phyloP scores from a whole-genome alignment of 2,888 invertebrate genomes.

The Chirona hameri region DNA sequence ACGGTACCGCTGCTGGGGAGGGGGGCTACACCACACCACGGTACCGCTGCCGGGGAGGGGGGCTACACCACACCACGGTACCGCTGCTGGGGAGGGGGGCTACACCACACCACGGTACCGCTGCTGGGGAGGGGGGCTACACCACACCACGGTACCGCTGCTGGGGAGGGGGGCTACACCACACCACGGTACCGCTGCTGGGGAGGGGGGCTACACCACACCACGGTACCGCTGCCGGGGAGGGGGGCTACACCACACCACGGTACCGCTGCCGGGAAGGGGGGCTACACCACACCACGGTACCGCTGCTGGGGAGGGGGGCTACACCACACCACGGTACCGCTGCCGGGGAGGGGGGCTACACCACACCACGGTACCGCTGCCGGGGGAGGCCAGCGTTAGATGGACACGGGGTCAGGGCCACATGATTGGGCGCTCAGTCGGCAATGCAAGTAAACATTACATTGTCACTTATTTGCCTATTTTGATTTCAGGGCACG shows the following conservation, averaged over 20 bases:
- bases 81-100: conserved; percentile 27
- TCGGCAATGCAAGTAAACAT: too few species aligned
- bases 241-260: too few species aligned
- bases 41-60: conserved; percentile 26
- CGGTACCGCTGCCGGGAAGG: conserved; percentile 51
- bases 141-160: too few species aligned
- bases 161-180: background rate
- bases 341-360: conserved; percentile 11
- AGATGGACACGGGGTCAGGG: too few species aligned
- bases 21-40: background rate
- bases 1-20: too few species aligned
- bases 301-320: too few species aligned
- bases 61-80: background rate
- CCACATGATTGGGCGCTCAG: too few species aligned
- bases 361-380: background rate
- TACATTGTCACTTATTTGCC: too few species aligned
- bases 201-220: background rate
- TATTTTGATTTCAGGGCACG: too few species aligned
- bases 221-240: conserved; percentile 11
- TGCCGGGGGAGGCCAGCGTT: conserved; percentile 25
- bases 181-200: conserved; percentile 12
- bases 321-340: background rate
- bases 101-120: too few species aligned
- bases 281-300: too few species aligned
- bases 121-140: conserved; percentile 41